Conservation (phyloP, 2,113 vertebrate species). For the Vicugna pacos region DNA sequence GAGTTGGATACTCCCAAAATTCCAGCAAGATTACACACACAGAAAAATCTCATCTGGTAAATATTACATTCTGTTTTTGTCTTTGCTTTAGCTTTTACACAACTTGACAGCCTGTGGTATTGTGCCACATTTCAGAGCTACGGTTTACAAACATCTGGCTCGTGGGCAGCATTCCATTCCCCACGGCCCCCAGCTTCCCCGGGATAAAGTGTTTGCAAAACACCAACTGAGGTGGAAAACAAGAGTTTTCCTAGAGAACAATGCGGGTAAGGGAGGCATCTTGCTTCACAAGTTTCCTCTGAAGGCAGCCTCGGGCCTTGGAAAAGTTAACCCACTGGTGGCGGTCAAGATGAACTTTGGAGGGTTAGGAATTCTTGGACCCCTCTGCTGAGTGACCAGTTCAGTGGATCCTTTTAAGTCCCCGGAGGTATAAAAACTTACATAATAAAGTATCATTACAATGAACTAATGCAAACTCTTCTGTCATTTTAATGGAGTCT, state of each 20-base stretch:
- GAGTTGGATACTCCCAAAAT: slow-evolving; percentile 92
- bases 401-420: background rate
- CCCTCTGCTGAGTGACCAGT: background rate
- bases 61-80: slow-evolving; percentile 93
- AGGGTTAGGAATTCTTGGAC: background rate
- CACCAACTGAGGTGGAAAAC: slow-evolving; percentile 85
- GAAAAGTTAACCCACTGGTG: slow-evolving; percentile 50
- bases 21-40: slow-evolving; percentile 92
- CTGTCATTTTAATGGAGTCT: background rate
- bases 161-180: slow-evolving; percentile 86
- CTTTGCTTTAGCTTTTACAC: slow-evolving; percentile 90
- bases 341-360: background rate
- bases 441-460: background rate
- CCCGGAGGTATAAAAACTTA: background rate
- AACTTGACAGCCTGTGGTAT: slow-evolving; percentile 91
- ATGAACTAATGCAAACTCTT: background rate
- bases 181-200: slow-evolving; percentile 82
- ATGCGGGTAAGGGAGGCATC: slow-evolving; percentile 58
- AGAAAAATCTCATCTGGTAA: slow-evolving; percentile 93
- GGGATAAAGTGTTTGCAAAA: slow-evolving; percentile 80
- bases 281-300: slow-evolving; percentile 35
- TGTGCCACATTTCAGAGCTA: slow-evolving; percentile 90
- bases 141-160: slow-evolving; percentile 92
- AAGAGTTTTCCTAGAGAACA: slow-evolving; percentile 84
- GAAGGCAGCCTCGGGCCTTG: background rate